Base-by-base conservation (phyloP, 1,140 invertebrate genomes). In the Drosophila sturtevanti region DNA sequence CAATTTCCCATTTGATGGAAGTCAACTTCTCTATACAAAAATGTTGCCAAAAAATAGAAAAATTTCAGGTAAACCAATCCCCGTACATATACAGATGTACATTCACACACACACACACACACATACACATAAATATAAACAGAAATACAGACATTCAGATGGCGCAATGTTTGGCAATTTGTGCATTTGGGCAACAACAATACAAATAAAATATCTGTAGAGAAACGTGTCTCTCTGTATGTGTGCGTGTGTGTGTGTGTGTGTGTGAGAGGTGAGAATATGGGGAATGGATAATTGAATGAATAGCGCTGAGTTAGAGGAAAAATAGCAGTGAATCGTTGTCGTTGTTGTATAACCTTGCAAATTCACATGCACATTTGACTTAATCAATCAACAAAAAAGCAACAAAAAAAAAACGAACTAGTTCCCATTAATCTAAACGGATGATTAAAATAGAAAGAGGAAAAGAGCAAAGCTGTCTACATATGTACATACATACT, bases 101-200 rank as follows among this genome's bases (percentile, higher is more conserved):
- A 48, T 10, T 21, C 41, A 48, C 41, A 44, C 14, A 44, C 16
- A 44, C 41, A 41, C n/a, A 38, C 2, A 38, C 37, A 41, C n/a
- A n/a, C 38, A 41, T 6, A 41, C 1, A 41, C n/a, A 44, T 3
- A 44, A 2, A 44, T 64, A 55, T 69, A 76, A 44, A 77, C 58
- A 64, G 9, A 48, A 11, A 10, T 14, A 48, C 41, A 48, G 3
- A 35, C 11, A 35, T 48, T 18, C 73, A 76, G 38, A 75, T 79
- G 82, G 70, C 84, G 71, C 82, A 82, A 70, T 87, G 76, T 87
- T 87, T 87, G 82, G 72, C 84, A 89, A 87, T 89, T 87, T 87
- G 82, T 87, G 81, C 81, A 85, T 62, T 72, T 62, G 37, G 67
- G 62, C 72, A 67, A 68, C 79, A 78, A 68, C 80, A 84, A 44